phyloP scores from a whole-genome alignment of 2,797 vertebrate genomes.

The Etheostoma perlongum region DNA sequence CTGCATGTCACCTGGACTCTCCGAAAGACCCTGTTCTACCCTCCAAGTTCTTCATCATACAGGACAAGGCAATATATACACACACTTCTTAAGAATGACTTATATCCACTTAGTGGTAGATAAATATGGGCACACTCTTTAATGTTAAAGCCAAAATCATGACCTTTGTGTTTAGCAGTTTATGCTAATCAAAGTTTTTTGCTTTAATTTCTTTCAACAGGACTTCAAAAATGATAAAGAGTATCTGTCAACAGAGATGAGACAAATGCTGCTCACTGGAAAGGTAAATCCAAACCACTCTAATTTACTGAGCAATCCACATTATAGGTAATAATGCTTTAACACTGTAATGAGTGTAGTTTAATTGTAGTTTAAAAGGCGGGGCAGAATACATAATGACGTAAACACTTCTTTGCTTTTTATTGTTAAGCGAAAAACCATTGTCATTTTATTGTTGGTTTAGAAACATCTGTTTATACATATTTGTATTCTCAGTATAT shows the following conservation, averaged over 20 bases:
- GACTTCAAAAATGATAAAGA: conserved; percentile 97
- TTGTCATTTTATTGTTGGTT: not conserved
- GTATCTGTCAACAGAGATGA: conserved; percentile 93
- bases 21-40: conserved; percentile 96
- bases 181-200: conserved; percentile 7
- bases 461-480: not conserved
- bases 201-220: conserved; percentile 73
- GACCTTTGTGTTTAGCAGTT: not conserved
- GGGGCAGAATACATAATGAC: not conserved
- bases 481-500: not conserved
- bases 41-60: conserved; percentile 94
- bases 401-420: not conserved
- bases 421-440: not conserved
- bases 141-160: not conserved
- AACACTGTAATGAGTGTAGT: not conserved
- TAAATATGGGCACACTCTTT: not conserved
- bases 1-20: conserved; percentile 94
- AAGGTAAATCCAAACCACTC: conserved; percentile 86
- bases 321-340: not conserved
- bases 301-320: not conserved
- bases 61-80: conserved; percentile 90
- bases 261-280: conserved; percentile 94
- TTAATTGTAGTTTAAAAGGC: not conserved
- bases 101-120: not conserved
- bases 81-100: not conserved